These are phyloP conservation scores for Rhynchotus rufescens DNA, from an alignment of 2,797 vertebrate species.

Conservation along the genomic window DNA sequence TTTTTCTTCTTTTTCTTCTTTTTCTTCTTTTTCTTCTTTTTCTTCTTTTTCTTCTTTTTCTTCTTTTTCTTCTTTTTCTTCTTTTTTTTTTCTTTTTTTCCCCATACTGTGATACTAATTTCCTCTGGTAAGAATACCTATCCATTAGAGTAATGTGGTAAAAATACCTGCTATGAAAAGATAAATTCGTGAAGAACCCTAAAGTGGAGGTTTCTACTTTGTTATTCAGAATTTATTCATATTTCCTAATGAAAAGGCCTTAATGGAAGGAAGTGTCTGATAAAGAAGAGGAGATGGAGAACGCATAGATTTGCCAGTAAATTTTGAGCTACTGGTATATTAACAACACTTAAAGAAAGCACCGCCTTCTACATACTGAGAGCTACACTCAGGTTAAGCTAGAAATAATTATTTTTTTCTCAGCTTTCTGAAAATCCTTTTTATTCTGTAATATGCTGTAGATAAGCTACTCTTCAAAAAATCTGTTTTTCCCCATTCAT, in stretches of 20 bases:
- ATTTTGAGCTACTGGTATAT: not conserved
- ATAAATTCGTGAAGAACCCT: not conserved
- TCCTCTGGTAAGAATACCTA: not conserved
- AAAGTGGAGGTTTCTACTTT: not conserved
- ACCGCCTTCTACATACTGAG: not conserved
- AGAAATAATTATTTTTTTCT: not conserved
- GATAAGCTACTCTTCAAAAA: too few relatives aligned
- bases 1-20: too few relatives aligned
- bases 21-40: too few relatives aligned
- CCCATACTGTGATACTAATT: fast-evolving
- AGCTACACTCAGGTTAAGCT: not conserved
- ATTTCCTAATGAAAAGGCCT: not conserved
- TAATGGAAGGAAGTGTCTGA: not conserved
- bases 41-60: too few relatives aligned
- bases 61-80: too few relatives aligned
- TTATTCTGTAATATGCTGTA: too few relatives aligned
- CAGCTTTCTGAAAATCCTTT: not conserved
- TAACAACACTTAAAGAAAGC: not conserved
- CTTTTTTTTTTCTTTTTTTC: too few relatives aligned
- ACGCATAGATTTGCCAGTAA: not conserved
- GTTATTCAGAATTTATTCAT: not conserved
- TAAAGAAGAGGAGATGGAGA: not conserved
- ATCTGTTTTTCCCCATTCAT: not conserved
- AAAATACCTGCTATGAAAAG: not conserved
- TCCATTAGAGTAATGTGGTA: not conserved